Conservation (phyloP, 1,140 invertebrate species). For the Lasaia peninsularis region DNA sequence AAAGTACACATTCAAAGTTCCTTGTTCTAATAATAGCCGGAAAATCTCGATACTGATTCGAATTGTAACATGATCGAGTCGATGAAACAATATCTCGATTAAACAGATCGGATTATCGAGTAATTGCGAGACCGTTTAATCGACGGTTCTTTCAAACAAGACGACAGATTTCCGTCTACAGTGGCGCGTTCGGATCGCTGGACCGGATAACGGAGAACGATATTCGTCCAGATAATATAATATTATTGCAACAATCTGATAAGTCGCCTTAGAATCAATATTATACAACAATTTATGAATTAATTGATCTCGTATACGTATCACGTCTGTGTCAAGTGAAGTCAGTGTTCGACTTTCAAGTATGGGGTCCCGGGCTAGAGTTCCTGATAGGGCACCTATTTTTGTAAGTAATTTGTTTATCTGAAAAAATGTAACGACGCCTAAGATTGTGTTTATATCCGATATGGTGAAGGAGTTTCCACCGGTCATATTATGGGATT, state of each 20-base stretch:
- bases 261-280: too few relatives aligned
- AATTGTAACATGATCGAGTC: not conserved
- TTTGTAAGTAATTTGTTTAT: too few relatives aligned
- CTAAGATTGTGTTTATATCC: too few relatives aligned
- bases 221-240: constrained; percentile 14
- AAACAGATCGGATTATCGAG: constrained; percentile 11
- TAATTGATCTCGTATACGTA: too few relatives aligned
- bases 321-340: too few relatives aligned
- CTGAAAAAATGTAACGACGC: too few relatives aligned
- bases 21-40: not conserved
- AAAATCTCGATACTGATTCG: not conserved
- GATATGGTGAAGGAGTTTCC: too few relatives aligned
- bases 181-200: constrained; percentile 34
- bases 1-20: not conserved
- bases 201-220: constrained; percentile 29
- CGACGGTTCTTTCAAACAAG: constrained; percentile 31
- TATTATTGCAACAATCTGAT: not conserved
- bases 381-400: not conserved
- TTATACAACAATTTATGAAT: too few relatives aligned
- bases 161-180: constrained; percentile 26
- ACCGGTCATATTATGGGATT: too few relatives aligned
- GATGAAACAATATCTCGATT: constrained; percentile 9
- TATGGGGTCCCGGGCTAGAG: too few relatives aligned
- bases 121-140: constrained; percentile 20
- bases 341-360: too few relatives aligned